phyloP scores from a whole-genome alignment of 2,113 vertebrate genomes.

The Glaucidium brasilianum region DNA sequence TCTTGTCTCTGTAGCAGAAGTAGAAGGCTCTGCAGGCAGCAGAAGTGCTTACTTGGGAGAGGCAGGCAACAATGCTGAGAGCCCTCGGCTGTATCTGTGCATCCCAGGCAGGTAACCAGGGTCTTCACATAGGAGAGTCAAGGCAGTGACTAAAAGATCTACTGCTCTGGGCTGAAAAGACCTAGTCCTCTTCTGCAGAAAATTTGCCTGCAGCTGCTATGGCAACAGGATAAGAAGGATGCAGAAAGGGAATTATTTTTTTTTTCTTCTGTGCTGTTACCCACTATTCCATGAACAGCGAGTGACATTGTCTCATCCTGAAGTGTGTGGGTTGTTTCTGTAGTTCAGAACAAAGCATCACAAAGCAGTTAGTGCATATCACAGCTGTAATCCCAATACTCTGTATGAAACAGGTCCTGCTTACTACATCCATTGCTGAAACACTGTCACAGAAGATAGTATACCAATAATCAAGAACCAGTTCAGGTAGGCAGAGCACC shows the following conservation, averaged over 20 bases:
- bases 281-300: neutral
- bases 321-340: neutral
- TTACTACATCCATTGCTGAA: neutral
- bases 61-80: neutral
- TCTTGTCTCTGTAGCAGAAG: neutral
- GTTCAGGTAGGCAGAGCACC: neutral
- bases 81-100: neutral
- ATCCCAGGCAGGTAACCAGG: neutral
- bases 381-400: neutral
- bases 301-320: neutral
- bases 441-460: neutral
- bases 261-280: neutral
- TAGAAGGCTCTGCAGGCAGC: neutral
- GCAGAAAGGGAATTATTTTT: neutral
- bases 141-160: neutral
- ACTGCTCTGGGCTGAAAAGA: neutral
- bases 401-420: neutral
- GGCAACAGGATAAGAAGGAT: neutral
- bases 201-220: neutral
- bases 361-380: neutral
- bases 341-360: neutral
- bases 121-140: accelerated
- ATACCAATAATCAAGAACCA: neutral
- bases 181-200: neutral
- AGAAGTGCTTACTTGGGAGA: neutral